Evolutionary conservation across 2,113 vertebrate genomes (phyloP).

Genomic region (Saguinus midas): DNA sequence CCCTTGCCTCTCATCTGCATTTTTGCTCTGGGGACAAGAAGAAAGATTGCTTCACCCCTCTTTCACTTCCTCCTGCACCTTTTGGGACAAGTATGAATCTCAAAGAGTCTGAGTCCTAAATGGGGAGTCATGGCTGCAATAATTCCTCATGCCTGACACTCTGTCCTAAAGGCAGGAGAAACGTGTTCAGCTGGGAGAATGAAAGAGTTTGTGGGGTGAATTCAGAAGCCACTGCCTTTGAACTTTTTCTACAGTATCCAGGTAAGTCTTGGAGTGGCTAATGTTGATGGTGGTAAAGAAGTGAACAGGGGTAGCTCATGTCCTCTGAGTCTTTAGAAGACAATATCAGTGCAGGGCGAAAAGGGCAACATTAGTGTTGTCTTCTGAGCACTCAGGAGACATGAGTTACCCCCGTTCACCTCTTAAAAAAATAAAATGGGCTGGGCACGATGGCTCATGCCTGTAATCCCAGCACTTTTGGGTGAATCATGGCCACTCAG

Average conservation of each 20-base stretch:
- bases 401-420: no score
- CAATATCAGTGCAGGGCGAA: neutral
- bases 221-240: conserved; percentile 8
- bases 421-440: neutral
- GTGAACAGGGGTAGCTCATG: neutral
- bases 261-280: neutral
- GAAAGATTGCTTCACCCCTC: neutral
- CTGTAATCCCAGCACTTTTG: no score
- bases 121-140: fast-evolving
- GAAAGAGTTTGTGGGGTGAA: neutral
- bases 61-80: neutral
- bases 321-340: neutral
- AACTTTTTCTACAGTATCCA: neutral
- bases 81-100: neutral
- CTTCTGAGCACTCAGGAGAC: no score
- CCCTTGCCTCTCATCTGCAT: neutral
- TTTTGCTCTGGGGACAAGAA: conserved; percentile 7
- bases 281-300: neutral
- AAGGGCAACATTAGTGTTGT: no score
- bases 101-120: neutral
- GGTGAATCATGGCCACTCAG: no score
- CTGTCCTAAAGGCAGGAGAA: conserved; percentile 29
- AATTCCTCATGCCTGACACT: neutral
- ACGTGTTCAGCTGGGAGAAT: neutral
- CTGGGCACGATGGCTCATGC: no score